Conservation (phyloP, 2,888 invertebrate species). For the Seira sanloemensis region DNA sequence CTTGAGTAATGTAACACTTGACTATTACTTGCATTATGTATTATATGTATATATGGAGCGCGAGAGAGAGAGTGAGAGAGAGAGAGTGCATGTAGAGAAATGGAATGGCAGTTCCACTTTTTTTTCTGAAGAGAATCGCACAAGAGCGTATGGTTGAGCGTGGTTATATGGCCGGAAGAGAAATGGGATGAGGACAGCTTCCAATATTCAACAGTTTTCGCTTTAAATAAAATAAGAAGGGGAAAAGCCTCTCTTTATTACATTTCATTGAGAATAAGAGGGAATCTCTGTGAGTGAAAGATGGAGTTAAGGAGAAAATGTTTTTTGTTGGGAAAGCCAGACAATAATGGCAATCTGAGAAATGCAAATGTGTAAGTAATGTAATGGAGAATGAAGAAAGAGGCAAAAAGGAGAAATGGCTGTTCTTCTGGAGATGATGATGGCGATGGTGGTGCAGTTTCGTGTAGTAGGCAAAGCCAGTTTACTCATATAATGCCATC, state of each 20-base stretch:
- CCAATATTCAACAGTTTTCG: slow-evolving; percentile 33
- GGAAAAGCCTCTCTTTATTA: not conserved
- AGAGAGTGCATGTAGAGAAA: not conserved
- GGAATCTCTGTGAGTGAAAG: slow-evolving; percentile 20
- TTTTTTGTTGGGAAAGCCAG: not conserved
- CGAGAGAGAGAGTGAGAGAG: not conserved
- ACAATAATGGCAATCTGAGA: slow-evolving; percentile 50
- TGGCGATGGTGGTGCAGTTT: not conserved
- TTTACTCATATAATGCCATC: slow-evolving; percentile 15
- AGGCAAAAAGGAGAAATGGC: slow-evolving; percentile 30
- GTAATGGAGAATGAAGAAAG: slow-evolving; percentile 49
- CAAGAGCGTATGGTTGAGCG: not conserved
- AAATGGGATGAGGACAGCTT: slow-evolving; percentile 12
- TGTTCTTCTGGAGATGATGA: slow-evolving; percentile 11
- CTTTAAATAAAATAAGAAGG: slow-evolving; percentile 3
- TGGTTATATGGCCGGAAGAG: not conserved
- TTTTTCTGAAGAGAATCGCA: not conserved
- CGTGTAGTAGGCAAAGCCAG: not conserved
- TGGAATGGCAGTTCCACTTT: not conserved
- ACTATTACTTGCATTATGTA: not conserved
- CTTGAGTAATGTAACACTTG: not conserved
- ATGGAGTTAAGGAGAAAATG: slow-evolving; percentile 8
- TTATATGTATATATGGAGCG: not conserved
- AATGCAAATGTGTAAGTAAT: slow-evolving; percentile 66
- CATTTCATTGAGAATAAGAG: slow-evolving; percentile 16